A percentile compares a stretch with the other conserved stretches of the same genome.
phyloP scores from a whole-genome alignment of 2,113 vertebrate genomes.

The Circaetus cinerascens region DNA sequence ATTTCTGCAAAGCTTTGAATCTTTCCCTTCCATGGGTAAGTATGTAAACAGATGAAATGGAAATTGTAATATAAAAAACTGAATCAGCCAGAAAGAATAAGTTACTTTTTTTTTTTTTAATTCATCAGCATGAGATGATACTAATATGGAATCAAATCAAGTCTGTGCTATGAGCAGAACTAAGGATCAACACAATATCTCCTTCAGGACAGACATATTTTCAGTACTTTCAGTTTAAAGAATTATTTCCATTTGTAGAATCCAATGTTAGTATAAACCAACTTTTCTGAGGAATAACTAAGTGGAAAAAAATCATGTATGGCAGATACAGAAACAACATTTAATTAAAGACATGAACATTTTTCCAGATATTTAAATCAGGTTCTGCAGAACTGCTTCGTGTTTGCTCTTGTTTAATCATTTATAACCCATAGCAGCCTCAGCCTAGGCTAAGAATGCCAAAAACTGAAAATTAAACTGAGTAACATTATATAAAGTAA shows the following conservation, averaged over 20 bases:
- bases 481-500: neutral
- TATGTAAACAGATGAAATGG: neutral
- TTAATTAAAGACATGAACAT: neutral
- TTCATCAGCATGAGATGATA: neutral
- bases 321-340: neutral
- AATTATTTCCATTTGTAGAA: neutral
- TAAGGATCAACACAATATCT: neutral
- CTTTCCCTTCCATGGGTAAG: neutral
- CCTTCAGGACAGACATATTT: neutral
- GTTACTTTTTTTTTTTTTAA: neutral
- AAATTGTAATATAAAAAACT: neutral
- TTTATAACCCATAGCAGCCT: neutral
- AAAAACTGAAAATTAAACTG: neutral
- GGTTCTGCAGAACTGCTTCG: neutral
- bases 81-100: neutral
- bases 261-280: neutral
- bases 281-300: neutral
- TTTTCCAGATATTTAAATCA: neutral
- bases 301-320: neutral
- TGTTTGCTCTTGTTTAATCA: neutral
- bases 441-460: neutral
- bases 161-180: neutral
- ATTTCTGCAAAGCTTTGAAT: neutral
- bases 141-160: neutral
- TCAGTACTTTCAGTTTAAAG: neutral